A percentile compares a stretch with the other conserved stretches of the same genome.
These are phyloP conservation scores for Rhea pennata DNA, from an alignment of 2,113 vertebrate species.

Conservation along the genomic window DNA sequence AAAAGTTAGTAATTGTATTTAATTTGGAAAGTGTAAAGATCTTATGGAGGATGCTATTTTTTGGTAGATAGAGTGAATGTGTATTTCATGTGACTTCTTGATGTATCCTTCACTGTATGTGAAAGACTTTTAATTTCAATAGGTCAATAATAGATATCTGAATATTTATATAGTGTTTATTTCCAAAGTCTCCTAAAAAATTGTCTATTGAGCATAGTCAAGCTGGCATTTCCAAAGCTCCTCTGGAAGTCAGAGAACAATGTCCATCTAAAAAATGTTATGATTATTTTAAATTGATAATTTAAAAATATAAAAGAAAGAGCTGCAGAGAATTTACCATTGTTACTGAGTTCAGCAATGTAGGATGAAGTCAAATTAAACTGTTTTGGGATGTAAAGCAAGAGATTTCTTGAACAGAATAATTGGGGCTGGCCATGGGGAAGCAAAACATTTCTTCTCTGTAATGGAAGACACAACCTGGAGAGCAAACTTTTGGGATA, in stretches of 20 bases:
- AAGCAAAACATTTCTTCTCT: not conserved
- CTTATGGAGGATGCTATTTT: not conserved
- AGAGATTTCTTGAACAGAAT: not conserved
- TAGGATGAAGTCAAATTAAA: conserved; percentile 20
- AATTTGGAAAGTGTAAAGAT: not conserved
- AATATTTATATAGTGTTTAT: not conserved
- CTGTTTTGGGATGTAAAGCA: conserved; percentile 32
- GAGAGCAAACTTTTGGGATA: conserved; percentile 2
- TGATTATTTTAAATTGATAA: conserved; percentile 16
- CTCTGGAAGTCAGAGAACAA: not conserved
- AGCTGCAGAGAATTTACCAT: not conserved
- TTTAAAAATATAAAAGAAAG: not conserved
- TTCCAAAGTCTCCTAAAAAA: not conserved
- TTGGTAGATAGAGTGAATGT: not conserved
- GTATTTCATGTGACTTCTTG: not conserved
- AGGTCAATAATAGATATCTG: not conserved
- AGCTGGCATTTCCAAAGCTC: not conserved
- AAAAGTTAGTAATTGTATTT: not conserved
- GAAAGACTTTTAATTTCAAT: not conserved
- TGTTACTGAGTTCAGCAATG: not conserved
- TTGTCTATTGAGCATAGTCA: not conserved
- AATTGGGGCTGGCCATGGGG: not conserved
- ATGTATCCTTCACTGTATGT: not conserved
- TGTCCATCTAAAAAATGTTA: not conserved
- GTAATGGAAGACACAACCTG: not conserved